A percentile compares a stretch with the other conserved stretches of the same genome.
phyloP scores from a whole-genome alignment of 2,797 vertebrate genomes.

The Valencia hispanica region DNA sequence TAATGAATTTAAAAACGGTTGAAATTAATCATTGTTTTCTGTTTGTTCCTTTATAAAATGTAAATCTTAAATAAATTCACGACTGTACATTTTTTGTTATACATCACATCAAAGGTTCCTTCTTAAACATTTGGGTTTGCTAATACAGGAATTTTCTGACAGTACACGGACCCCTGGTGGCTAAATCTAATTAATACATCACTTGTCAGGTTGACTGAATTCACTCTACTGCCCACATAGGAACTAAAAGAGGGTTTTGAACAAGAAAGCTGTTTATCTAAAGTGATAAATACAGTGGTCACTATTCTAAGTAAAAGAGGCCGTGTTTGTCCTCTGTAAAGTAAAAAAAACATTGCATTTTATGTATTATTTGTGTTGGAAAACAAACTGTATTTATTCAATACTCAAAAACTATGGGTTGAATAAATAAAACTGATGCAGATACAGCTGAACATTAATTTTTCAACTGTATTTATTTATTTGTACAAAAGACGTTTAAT shows the following conservation, averaged over 20 bases:
- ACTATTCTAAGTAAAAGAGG: background rate
- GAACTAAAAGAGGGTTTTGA: background rate
- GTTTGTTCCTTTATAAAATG: background rate
- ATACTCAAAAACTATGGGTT: background rate
- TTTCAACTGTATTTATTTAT: too few relatives aligned
- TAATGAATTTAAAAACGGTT: too few relatives aligned
- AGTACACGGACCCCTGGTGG: slow-evolving; percentile 23
- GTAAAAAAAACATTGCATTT: background rate
- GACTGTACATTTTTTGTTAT: background rate
- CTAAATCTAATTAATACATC: background rate
- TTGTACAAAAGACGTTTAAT: too few relatives aligned
- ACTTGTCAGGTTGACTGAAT: background rate
- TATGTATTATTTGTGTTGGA: background rate
- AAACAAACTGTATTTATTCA: background rate
- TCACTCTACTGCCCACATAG: background rate
- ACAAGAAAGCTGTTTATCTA: background rate
- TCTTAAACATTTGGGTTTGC: background rate
- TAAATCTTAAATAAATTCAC: background rate
- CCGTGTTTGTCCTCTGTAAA: background rate
- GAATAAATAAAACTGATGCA: too few relatives aligned
- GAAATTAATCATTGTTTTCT: background rate
- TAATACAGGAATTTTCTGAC: background rate
- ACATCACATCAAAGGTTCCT: background rate
- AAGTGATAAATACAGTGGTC: background rate
- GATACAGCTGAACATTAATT: too few relatives aligned